Base-by-base conservation (phyloP, 2,113 vertebrate species). In the Gallinago jamesoni region DNA sequence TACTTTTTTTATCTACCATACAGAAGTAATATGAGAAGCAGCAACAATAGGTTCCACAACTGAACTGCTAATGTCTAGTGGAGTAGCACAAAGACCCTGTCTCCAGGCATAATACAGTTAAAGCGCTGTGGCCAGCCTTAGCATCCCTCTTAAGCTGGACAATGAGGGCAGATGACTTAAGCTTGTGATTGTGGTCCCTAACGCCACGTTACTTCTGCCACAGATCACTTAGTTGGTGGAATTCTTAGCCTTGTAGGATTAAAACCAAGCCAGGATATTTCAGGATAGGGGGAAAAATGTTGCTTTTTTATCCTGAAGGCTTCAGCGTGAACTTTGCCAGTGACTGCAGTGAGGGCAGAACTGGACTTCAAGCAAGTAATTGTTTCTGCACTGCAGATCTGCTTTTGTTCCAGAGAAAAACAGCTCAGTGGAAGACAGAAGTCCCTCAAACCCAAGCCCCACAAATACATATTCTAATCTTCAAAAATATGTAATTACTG, bases 401-500 rank as follows among this genome's bases (percentile, higher is more conserved):
- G 33, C 67, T 78, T 94, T 93, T 84, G 73, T 91, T 89, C 4
- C 53, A 84, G 35, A 81, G 13, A 47, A 87, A 87, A 89, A 14
- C 24, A 69, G 8, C 35, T 63, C 35, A 84, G 35, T 2, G 8
- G 43, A 78, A 73, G 28, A 66, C 93, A 90, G 74, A 52, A 27
- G 66, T 24, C 28, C 13, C 41, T 80, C n/a, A 86, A 83, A 6
- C 41, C 25, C 21, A 94, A 92, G 68, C 72, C 14, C 68, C 79
- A 84, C 22, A 88, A 80, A 94, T 63, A 59, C 52, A 57, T 63
- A 87, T 10, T 66, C 11, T 77, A 89, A 76, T 41, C 59, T 57
- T 94, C 37, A 72, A 94, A 89, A 91, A 93, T 70, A 48, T 53
- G 24, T 93, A 88, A 86, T 96, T 95, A 89, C 68, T 82, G 79